Base-by-base conservation (phyloP, 30 jellyfish, hydroid and myxozoan species). In the Aurelia sp. region DNA sequence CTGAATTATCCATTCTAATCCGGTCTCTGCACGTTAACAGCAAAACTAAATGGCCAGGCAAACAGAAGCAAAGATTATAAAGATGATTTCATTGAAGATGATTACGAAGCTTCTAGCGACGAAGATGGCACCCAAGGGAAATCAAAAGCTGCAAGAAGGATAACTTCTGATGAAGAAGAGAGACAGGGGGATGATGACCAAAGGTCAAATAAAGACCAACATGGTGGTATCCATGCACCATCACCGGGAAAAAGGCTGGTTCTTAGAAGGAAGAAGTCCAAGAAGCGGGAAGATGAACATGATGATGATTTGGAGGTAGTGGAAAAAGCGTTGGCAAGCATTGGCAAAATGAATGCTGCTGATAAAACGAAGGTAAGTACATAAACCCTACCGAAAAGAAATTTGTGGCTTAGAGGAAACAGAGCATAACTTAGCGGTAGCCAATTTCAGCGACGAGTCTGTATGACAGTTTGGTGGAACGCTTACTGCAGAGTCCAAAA, bases 191-290 rank as follows among this genome's bases (percentile, higher is more conserved):
- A 44, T 44, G 55, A 44, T 44, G 55, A 44, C 17, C 55, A 44
- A 44, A 44, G 55, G 8, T 9, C 58, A 10, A 69, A 72, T 59
- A 76, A 61, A 24, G 61, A 51, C 8, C 21, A 63, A 12, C 63
- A 50, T 20, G 53, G 9, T 51, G 81, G 72, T 21, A 84, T 68
- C 17, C 59, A 84, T 20, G 57, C 88, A 30, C 85, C 82, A n/a
- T 9, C 89, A 22, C 85, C 95, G 24, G 90, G 95, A 35, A 86
- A 86, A 86, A 86, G 67, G 73, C 53, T 86, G 27, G 95, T 86
- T 4, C 50, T 86, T 20, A 86, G 77, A 64, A 63, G 85, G 72
- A 86, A 86, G 73, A 86, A 86, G 79, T 48, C 90, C 38, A 86
- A 58, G 41, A 79, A 60, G n/a, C 55, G 67, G 7, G 72, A 63